Evolutionary conservation across 2,888 invertebrate species (phyloP).

Genomic region (Latrodectus elegans): DNA sequence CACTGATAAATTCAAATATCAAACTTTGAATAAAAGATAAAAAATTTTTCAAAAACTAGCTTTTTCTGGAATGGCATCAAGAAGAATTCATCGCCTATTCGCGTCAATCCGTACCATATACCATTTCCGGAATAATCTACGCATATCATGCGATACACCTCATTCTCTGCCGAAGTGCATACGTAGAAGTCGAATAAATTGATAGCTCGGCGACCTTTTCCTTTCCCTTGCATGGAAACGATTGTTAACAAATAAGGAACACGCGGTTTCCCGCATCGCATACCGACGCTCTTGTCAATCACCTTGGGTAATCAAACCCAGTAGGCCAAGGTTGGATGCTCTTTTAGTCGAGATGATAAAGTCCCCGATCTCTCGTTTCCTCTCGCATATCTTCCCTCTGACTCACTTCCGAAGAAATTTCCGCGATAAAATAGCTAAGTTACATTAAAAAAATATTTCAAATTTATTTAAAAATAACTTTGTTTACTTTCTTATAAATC

Average conservation of each 20-base stretch:
- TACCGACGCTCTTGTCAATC: conserved; percentile 25
- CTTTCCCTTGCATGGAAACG: conserved; percentile 6
- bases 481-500: too few species aligned
- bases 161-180: not conserved
- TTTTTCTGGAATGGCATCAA: too few species aligned
- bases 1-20: too few species aligned
- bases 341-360: not conserved
- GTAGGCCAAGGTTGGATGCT: conserved; percentile 28
- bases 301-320: conserved; percentile 19
- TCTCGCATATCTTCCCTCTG: too few species aligned
- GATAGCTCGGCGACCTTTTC: conserved; percentile 7
- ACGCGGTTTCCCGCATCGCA: conserved; percentile 9
- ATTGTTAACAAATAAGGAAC: conserved; percentile 34
- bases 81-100: too few species aligned
- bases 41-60: too few species aligned
- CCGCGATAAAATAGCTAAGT: too few species aligned
- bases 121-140: not conserved
- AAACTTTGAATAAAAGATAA: too few species aligned
- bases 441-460: too few species aligned
- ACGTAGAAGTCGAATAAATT: not conserved
- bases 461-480: too few species aligned
- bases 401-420: too few species aligned
- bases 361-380: too few species aligned
- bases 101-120: not conserved
- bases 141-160: not conserved